Evolutionary conservation across 2,113 vertebrate species (phyloP).

Genomic region (Leucoraja erinaceus): DNA sequence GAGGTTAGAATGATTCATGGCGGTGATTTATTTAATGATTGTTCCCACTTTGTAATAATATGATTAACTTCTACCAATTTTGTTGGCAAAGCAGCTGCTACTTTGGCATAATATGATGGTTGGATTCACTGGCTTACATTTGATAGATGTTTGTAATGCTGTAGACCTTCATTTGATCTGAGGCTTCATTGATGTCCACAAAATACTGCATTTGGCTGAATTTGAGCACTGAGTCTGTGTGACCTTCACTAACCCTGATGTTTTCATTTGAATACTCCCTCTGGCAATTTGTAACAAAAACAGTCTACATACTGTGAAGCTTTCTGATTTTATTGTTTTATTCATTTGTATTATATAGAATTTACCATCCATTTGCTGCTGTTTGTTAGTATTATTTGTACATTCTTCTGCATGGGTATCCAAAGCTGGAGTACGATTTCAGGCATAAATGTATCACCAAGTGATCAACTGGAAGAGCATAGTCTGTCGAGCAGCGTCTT

Average conservation of each 20-base stretch:
- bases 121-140: not conserved
- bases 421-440: not conserved
- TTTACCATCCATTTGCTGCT: not conserved
- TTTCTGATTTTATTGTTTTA: not conserved
- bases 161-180: not conserved
- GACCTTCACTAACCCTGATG: not conserved
- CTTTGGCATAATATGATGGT: not conserved
- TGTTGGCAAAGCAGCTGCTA: not conserved
- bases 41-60: not conserved
- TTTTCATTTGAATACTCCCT: not conserved
- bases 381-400: not conserved
- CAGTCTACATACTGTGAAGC: not conserved
- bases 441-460: not conserved
- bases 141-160: not conserved
- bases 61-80: not conserved
- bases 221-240: not conserved
- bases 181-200: not conserved
- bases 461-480: no score
- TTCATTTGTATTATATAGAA: not conserved
- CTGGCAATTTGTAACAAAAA: not conserved
- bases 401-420: not conserved
- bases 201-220: not conserved
- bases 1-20: not conserved
- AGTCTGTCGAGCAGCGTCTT: no score
- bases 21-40: not conserved